Base-by-base conservation (phyloP, 2,888 invertebrate species). In the Cyrtodaria siliqua region DNA sequence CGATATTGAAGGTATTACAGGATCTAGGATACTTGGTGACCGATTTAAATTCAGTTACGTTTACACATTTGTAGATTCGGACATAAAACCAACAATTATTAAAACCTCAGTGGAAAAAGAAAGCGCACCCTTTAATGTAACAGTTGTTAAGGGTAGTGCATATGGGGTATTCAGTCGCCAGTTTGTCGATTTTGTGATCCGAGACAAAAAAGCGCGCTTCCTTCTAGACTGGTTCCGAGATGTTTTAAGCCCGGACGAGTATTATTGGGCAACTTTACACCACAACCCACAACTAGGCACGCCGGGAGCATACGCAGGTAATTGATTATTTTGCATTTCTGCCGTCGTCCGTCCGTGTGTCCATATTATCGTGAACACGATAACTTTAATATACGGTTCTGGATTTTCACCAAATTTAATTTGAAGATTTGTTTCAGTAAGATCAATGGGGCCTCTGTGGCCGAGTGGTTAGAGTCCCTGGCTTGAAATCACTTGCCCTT, bases 181-280 rank as follows among this genome's bases (percentile, higher is more conserved):
- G 3, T 92, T 93, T 68, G 90, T 92, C 8, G 71, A 90, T 4
- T 93, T 86, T 81, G 81, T 92, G 0, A 50, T 91, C 6, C 71
- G 82, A 8, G 87, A 91, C 67, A 53, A 66, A 24, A 77, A 62
- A n/a, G 88, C 91, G 6, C 77, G 82, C 29, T 90, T 87, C 38
- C 69, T 93, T 14, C 71, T 92, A 18, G 69, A 90, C 20, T 93
- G 92, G 92, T 85, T 87, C n/a, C 72, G 84, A 16, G 86, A 85
- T 16, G 90, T 92, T 2, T 83, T 76, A 42, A 91, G 90, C 64
- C 91, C 92, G 0, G 92, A 93, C 67, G 93, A 93, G 72, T 90
- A 91, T 63, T 92, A 87, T 74, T 93, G 92, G 92, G 86, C 92
- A 3, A 92, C 91, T 1, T 66, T 93, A 12, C 87, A 92, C 61